phyloP scores from a whole-genome alignment of 1,140 invertebrate genomes.

The Lepidurus apus region DNA sequence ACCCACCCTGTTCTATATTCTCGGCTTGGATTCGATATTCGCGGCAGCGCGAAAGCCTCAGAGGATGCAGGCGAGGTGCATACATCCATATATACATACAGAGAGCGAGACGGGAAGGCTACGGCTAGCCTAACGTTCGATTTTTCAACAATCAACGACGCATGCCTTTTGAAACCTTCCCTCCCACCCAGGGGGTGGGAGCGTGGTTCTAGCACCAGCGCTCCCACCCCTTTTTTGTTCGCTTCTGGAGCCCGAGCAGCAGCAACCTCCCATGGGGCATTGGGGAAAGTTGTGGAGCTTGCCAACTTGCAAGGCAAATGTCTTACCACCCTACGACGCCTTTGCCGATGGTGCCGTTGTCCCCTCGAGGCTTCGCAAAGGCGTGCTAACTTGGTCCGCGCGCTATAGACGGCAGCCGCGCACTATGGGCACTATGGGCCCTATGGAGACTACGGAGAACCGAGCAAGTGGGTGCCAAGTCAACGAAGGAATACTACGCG shows the following conservation, averaged over 20 bases:
- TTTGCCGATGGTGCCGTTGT: not conserved
- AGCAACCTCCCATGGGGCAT: not conserved
- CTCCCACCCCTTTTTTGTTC: not conserved
- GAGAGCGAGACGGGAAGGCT: not conserved
- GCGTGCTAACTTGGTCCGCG: conserved; percentile 2
- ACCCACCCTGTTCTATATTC: conserved; percentile 5
- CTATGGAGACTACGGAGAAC: not conserved
- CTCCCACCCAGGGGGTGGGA: no score
- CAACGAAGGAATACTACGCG: conserved; percentile 9
- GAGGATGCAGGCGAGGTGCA: not conserved
- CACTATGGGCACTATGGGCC: no score
- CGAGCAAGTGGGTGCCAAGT: conserved; percentile 18
- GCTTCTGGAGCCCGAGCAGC: not conserved
- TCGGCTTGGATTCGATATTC: conserved; percentile 7
- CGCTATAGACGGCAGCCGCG: not conserved
- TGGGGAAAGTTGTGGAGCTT: conserved; percentile 5
- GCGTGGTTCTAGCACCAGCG: not conserved
- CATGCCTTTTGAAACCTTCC: not conserved
- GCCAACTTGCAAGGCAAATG: conserved; percentile 21
- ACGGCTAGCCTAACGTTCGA: not conserved
- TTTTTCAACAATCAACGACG: conserved; percentile 15
- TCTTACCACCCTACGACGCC: conserved; percentile 16
- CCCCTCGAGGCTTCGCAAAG: not conserved
- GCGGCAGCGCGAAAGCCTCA: conserved; percentile 1
- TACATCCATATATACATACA: conserved; percentile 19